Evolutionary conservation across 2,797 vertebrate species (phyloP).

Genomic region (Hippopotamyrus pictus): DNA sequence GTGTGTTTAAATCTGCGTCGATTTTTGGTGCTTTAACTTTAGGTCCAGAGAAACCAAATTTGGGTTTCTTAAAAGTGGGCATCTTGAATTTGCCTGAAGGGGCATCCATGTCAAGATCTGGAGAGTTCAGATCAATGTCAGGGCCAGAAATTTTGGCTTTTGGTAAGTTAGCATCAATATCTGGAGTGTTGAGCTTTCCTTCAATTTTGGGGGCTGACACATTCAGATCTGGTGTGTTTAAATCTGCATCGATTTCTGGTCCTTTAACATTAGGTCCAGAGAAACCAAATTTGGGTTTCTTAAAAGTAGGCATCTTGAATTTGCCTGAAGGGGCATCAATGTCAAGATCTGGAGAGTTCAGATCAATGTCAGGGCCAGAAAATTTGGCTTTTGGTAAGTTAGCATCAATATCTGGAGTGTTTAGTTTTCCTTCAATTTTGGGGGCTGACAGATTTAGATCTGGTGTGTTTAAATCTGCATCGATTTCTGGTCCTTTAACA

Average conservation of each 20-base stretch:
- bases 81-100: constrained; percentile 35
- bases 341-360: too few species aligned
- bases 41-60: constrained; percentile 17
- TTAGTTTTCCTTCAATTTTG: neutral
- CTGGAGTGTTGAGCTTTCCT: constrained; percentile 21
- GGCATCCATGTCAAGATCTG: constrained; percentile 26
- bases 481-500: too few species aligned
- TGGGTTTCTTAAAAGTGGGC: constrained; percentile 34
- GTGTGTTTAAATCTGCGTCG: constrained; percentile 29
- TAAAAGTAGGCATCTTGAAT: constrained; percentile 24
- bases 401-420: neutral
- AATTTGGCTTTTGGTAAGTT: neutral
- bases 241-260: constrained; percentile 37
- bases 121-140: constrained; percentile 24
- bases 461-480: too few species aligned
- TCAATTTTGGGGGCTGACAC: constrained; percentile 31
- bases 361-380: neutral
- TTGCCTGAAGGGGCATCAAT: constrained; percentile 37
- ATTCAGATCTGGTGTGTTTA: constrained; percentile 23
- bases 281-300: constrained; percentile 35
- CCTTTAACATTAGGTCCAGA: constrained; percentile 47
- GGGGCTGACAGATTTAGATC: neutral
- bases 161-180: constrained; percentile 30
- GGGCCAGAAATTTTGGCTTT: constrained; percentile 30
- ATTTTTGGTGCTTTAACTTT: constrained; percentile 29